Evolutionary conservation across 2,797 vertebrate species (phyloP).

Genomic region (Zalophus californianus): DNA sequence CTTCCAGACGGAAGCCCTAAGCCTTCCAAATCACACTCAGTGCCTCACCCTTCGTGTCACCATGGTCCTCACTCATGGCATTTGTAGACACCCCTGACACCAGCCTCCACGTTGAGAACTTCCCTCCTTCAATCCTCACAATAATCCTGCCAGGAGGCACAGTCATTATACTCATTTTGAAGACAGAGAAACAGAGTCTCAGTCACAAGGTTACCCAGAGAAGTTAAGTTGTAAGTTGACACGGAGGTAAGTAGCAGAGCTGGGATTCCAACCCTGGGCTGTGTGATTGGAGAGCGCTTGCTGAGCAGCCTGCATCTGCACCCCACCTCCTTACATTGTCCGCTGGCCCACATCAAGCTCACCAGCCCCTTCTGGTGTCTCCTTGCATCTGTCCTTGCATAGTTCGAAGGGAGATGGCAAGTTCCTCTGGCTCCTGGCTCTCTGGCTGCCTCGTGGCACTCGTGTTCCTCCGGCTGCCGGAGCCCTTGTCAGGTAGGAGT

Average conservation of each 20-base stretch:
- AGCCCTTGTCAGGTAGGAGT: slow-evolving; percentile 65
- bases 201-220: neutral
- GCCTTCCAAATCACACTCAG: neutral
- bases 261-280: neutral
- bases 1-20: neutral
- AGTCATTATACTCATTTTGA: neutral
- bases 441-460: slow-evolving; percentile 27
- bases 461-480: neutral
- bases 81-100: neutral
- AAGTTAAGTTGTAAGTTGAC: neutral
- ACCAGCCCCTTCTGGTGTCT: neutral
- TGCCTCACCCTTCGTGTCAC: neutral
- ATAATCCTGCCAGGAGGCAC: neutral
- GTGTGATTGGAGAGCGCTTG: neutral
- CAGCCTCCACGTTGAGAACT: neutral
- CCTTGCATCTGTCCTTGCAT: neutral
- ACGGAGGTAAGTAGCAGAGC: neutral
- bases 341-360: neutral
- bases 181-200: neutral
- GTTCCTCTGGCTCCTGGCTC: neutral
- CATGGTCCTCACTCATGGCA: neutral
- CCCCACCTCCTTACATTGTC: neutral
- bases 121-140: neutral
- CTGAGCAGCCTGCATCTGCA: fast-evolving
- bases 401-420: slow-evolving; percentile 56